Evolutionary conservation across 2,113 vertebrate genomes (phyloP), one percentile per base, ranked within the genome.

Genomic region (Neotoma lepida): DNA sequence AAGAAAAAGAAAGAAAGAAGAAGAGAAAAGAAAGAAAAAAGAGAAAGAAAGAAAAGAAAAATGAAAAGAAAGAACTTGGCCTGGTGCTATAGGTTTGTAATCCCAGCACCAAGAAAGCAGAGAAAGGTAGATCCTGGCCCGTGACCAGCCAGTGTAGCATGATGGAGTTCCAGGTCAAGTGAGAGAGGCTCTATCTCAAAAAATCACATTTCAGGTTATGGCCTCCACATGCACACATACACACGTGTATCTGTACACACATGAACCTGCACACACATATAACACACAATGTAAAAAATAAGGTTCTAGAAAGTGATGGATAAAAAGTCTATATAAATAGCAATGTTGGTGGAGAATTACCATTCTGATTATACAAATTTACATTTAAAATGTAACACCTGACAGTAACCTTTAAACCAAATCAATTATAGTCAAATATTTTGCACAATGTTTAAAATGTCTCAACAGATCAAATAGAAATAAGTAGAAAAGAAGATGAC

Each of bases 331-430:
- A 35, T 30, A 49, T 35, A 56, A 90, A 66, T 56, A 87, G 49
- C 58, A 51, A 14, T 35, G 28, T 30, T 56, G n/a, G 30, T 74
- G 39, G 20, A 76, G 33, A 93, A 54, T 71, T 70, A 41, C 73
- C 87, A 30, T 81, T 90, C 76, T 68, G 49, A 82, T 82, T 51
- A 66, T 33, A 51, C 73, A 85, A 88, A 91, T 88, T 88, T 94
- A 30, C 49, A 64, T 89, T 85, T 78, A 71, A 87, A 88, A 91
- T 88, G 35, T 54, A 71, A 39, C 68, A 61, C 74, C 39, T 85
- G n/a, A 71, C n/a, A 28, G 51, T 56, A 85, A 91, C 6, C 41
- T 88, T 88, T 88, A 88, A 74, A 70, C 90, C 28, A 77, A 76
- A 54, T 87, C 68, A 61, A 13, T 88, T 85, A 46, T 73, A 63